Evolutionary conservation across 2,888 invertebrate species (phyloP).

Genomic region (Cryptocephalus moraei): DNA sequence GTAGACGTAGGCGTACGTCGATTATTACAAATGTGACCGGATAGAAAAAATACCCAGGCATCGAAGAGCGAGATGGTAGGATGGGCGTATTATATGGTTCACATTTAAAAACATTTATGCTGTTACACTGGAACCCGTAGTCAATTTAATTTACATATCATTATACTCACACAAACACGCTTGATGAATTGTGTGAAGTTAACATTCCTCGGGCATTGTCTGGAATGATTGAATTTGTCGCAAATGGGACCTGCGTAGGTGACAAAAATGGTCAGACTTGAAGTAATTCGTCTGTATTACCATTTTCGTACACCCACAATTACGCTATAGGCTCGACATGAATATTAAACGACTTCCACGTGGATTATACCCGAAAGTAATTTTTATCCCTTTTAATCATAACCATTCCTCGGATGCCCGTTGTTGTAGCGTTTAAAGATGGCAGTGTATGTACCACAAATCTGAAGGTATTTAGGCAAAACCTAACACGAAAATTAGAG

Average conservation of each 20-base stretch:
- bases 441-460: too few relatives aligned
- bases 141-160: conserved; percentile 10
- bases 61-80: too few relatives aligned
- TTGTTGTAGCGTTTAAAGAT: too few relatives aligned
- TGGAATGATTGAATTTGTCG: conserved; percentile 6
- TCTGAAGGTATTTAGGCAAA: too few relatives aligned
- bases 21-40: conserved; percentile 5
- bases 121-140: conserved; percentile 1
- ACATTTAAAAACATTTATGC: conserved; percentile 12
- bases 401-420: too few relatives aligned
- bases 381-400: too few relatives aligned
- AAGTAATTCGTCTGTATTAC: too few relatives aligned
- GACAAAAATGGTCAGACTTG: background rate
- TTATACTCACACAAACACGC: conserved; percentile 4
- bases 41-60: background rate
- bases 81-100: conserved; percentile 15
- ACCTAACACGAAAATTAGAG: too few relatives aligned
- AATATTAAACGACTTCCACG: background rate
- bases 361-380: too few relatives aligned
- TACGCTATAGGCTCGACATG: background rate
- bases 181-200: conserved; percentile 6
- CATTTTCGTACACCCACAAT: background rate
- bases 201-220: conserved; percentile 2
- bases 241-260: conserved; percentile 8
- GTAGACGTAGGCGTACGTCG: conserved; percentile 10